Evolutionary conservation across 2,888 invertebrate genomes (phyloP).

Genomic region (Flexamia atlantica): DNA sequence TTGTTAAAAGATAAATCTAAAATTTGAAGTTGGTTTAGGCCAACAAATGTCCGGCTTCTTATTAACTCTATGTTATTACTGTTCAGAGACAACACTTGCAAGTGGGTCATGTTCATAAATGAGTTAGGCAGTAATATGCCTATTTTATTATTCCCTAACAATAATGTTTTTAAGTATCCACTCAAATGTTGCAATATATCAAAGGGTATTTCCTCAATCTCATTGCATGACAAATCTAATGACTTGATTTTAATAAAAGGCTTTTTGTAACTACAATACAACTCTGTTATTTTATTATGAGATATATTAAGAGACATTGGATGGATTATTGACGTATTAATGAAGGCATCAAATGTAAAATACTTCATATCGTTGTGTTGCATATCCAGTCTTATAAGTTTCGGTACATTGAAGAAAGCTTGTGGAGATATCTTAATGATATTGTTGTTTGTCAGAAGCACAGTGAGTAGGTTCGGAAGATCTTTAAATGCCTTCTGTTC

Average conservation of each 20-base stretch:
- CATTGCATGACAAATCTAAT: constrained; percentile 85
- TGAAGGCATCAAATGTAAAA: constrained; percentile 83
- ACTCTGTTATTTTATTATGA: constrained; percentile 79
- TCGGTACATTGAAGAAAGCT: constrained; percentile 87
- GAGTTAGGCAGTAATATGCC: constrained; percentile 83
- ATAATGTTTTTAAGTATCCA: constrained; percentile 82
- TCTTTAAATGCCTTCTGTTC: constrained; percentile 86
- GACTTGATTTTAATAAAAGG: constrained; percentile 80
- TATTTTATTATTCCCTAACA: constrained; percentile 86
- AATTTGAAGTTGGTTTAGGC: constrained; percentile 85
- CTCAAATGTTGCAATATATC: constrained; percentile 82
- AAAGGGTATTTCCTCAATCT: constrained; percentile 81
- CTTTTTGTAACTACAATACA: constrained; percentile 74
- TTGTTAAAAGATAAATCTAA: constrained; percentile 88
- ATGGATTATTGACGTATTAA: constrained; percentile 80
- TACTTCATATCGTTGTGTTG: constrained; percentile 87
- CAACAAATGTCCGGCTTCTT: constrained; percentile 87
- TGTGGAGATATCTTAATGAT: constrained; percentile 84
- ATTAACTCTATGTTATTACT: constrained; percentile 86
- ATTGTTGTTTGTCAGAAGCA: constrained; percentile 91
- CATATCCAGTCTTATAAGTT: constrained; percentile 87
- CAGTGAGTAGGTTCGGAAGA: constrained; percentile 86
- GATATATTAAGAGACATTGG: constrained; percentile 88
- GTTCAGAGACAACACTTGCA: constrained; percentile 86
- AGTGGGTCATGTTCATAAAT: constrained; percentile 83